Conservation (phyloP, 2,888 invertebrate species). For the Dryobotodes eremita region DNA sequence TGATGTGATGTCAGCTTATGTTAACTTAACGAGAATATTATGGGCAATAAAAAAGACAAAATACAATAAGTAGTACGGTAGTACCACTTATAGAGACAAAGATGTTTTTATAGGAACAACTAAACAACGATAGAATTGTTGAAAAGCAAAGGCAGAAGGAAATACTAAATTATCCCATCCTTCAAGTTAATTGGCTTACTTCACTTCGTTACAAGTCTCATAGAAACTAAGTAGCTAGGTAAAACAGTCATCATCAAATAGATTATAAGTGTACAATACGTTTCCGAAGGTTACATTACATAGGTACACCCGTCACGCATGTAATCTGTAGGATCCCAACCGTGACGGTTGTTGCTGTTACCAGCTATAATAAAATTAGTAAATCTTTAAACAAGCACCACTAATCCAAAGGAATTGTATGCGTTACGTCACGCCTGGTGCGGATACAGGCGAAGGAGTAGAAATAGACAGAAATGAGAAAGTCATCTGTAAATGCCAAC, state of each 20-base stretch:
- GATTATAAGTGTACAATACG: constrained; percentile 34
- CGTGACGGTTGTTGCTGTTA: constrained; percentile 41
- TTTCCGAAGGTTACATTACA: constrained; percentile 44
- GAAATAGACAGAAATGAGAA: not conserved
- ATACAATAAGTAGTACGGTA: not conserved
- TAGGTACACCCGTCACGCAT: constrained; percentile 33
- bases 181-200: constrained; percentile 32
- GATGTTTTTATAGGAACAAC: not conserved
- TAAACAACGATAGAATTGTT: not conserved
- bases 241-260: constrained; percentile 31
- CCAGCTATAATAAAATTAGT: constrained; percentile 20
- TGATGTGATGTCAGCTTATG: not conserved
- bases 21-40: not conserved
- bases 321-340: constrained; percentile 35
- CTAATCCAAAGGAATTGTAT: not conserved
- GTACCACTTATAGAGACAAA: not conserved
- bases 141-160: constrained; percentile 13
- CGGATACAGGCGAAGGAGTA: not conserved
- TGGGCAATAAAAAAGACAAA: not conserved
- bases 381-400: constrained; percentile 14
- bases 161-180: constrained; percentile 17
- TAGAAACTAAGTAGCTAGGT: constrained; percentile 13
- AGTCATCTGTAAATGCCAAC: not conserved
- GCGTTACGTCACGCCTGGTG: not conserved
- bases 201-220: constrained; percentile 36